Evolutionary conservation across 2,888 invertebrate genomes (phyloP), one percentile per base, ranked within the genome.

Genomic region (Diplazon laetatorius): DNA sequence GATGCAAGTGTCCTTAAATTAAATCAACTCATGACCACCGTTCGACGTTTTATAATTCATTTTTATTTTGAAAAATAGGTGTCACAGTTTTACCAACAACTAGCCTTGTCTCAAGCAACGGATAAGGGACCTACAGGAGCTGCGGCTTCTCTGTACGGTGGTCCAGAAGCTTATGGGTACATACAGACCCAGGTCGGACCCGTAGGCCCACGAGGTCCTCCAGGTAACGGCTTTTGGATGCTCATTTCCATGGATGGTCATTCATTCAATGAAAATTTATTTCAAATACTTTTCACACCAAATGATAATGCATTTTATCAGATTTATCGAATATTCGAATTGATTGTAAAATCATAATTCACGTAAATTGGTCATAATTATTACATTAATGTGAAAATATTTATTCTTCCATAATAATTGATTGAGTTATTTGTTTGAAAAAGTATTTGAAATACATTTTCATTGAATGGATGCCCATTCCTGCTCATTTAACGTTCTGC

Each of bases 101-200:
- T 97, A 80, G 95, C 96, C 0, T 92, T 94, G 37, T 93, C 95
- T 6, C 94, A 95, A 85, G 93, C 94, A 1, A 94, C 94, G 8
- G 97, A 97, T 85, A 97, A 97, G 90, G 97, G 97, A 0, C 96
- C 96, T 0, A 92, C 93, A 10, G 85, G 83, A 62, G 91, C 90
- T 22, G 88, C 90, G 16, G 91, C 91, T 82, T 93, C 93, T 4
- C 44, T 87, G 4, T 87, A 85, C 48, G 88, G 85, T 2, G 75
- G 78, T 20, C 94, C 95, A 0, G 94, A 94, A 84, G 93, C 94
- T 16, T 95, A 95, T 85, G 94, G 95, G 85, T 96, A 95, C 90
- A 91, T 96, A 89, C 96, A 96, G 91, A 95, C 96, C 16, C 94
- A 95, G 84, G 95, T 96, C 1, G 96, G 96, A 5, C 94, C 96